phyloP scores from a whole-genome alignment of 2,113 vertebrate species.

The Litocranius walleri region DNA sequence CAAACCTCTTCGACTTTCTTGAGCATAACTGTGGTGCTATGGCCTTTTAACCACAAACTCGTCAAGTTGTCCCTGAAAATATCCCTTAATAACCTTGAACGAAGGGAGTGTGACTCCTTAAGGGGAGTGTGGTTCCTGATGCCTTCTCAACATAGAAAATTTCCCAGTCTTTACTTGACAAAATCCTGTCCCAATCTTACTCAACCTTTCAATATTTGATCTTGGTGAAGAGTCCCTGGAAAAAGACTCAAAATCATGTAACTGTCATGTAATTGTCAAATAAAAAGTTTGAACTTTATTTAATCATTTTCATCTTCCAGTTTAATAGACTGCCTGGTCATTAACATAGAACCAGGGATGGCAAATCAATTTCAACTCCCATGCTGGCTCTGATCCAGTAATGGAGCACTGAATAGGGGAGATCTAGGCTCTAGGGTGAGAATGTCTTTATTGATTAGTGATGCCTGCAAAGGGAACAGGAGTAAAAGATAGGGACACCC shows the following conservation, averaged over 20 bases:
- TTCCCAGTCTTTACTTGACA: neutral
- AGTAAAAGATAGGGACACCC: too few relatives aligned
- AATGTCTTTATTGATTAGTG: neutral
- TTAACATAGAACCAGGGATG: neutral
- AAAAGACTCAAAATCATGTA: neutral
- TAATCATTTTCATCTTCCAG: neutral
- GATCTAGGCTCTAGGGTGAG: neutral
- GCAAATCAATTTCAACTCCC: neutral
- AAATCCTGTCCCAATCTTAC: neutral
- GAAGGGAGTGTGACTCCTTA: neutral
- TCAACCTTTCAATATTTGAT: neutral
- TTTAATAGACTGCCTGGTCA: neutral
- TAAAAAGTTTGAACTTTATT: neutral
- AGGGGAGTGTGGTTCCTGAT: neutral
- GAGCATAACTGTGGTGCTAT: too few relatives aligned
- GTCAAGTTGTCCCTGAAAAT: neutral
- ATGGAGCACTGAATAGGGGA: neutral
- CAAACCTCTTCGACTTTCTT: neutral
- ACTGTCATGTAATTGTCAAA: neutral
- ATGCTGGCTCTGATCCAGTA: neutral
- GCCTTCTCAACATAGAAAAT: neutral
- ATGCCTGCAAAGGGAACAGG: neutral
- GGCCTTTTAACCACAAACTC: neutral
- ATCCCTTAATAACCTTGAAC: neutral
- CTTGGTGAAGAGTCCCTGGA: neutral